Evolutionary conservation across 1,140 invertebrate species (phyloP).

Genomic region (Papilio polyxenes): DNA sequence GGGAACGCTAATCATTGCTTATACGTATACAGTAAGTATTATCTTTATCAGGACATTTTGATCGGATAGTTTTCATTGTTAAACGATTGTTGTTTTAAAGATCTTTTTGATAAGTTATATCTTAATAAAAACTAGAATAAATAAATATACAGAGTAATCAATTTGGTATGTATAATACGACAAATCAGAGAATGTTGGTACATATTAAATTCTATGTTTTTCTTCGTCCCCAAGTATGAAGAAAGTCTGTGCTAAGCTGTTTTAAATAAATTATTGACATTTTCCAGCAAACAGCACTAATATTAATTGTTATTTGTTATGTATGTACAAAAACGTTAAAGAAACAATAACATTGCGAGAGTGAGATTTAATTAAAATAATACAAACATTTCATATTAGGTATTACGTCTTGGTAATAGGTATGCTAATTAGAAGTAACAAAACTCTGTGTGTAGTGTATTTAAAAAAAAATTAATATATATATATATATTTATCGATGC

Average conservation of each 20-base stretch:
- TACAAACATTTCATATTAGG: too few species aligned
- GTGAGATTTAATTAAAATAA: not conserved
- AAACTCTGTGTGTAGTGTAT: not conserved
- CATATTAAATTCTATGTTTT: not conserved
- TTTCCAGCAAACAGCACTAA: not conserved
- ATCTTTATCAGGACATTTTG: conserved; percentile 2
- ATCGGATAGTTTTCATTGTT: not conserved
- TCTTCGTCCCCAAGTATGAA: not conserved
- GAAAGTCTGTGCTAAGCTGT: not conserved
- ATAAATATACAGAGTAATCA: too few species aligned
- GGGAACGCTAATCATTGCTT: conserved; percentile 68
- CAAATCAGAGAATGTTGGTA: too few species aligned
- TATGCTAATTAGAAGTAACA: too few species aligned
- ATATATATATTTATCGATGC: too few species aligned
- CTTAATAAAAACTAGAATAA: too few species aligned
- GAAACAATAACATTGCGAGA: not conserved
- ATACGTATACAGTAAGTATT: conserved; percentile 63
- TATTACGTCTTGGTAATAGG: too few species aligned
- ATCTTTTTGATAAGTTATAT: not conserved
- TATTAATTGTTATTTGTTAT: too few species aligned
- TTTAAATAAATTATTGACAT: not conserved
- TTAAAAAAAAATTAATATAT: too few species aligned
- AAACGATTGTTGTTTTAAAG: not conserved
- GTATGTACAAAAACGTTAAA: not conserved
- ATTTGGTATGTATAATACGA: too few species aligned